phyloP scores from a whole-genome alignment of 1,140 invertebrate species.

The Druon quercuslanigerum region DNA sequence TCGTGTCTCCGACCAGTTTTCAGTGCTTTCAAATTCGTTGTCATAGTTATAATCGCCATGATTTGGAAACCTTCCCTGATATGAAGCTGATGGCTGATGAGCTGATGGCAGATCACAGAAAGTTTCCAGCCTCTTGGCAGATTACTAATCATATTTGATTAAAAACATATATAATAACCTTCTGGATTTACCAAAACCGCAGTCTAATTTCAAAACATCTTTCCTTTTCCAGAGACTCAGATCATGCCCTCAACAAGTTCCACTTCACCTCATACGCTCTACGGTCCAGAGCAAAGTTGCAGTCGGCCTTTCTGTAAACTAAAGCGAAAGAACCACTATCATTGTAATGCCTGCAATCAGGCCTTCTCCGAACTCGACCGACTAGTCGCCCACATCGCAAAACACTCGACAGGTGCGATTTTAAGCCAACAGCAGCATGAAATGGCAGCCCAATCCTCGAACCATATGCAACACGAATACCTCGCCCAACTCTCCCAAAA shows the following conservation, averaged over 20 bases:
- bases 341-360: conserved; percentile 92
- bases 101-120: background rate
- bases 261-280: conserved; percentile 72
- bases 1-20: conserved; percentile 70
- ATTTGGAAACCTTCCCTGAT: background rate
- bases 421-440: conserved; percentile 71
- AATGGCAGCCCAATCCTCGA: conserved; percentile 52
- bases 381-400: conserved; percentile 82
- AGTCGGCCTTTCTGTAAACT: conserved; percentile 90
- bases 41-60: background rate
- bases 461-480: conserved; percentile 66
- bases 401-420: conserved; percentile 80
- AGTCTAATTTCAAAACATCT: conserved; percentile 44
- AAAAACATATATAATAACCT: background rate
- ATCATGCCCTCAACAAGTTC: conserved; percentile 69
- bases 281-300: conserved; percentile 82
- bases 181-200: conserved; percentile 31
- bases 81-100: background rate
- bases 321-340: conserved; percentile 89
- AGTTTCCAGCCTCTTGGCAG: background rate
- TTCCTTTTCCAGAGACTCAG: conserved; percentile 67
- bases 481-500: conserved; percentile 69
- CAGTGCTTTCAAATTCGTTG: conserved; percentile 63
- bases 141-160: background rate
- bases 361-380: conserved; percentile 83